Evolutionary conservation across 2,113 vertebrate genomes (phyloP), one percentile per base, ranked within the genome.

Genomic region (Urocynchramus pylzowi): DNA sequence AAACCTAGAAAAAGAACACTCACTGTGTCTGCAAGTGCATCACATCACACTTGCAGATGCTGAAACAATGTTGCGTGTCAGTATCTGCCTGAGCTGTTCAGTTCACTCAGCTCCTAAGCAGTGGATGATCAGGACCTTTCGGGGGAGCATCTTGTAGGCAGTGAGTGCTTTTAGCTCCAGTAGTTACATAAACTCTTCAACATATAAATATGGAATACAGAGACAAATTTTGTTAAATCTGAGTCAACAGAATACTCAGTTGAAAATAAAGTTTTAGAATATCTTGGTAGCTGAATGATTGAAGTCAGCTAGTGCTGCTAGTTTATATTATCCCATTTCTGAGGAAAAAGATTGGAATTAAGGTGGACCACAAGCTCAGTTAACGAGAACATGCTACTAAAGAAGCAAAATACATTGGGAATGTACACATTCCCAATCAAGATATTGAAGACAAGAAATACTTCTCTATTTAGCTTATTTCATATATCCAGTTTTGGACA

Each of bases 31-130:
- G 4, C 35, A 53, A 68, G 37, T 23, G 30, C 23, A 52, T 24
- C 33, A 15, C 54, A 30, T 10, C 71, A 9, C 22, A 4, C 6
- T 35, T 16, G 39, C 50, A 9, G 4, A 28, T 0, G 2, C 2
- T 2, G 31, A 13, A 63, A 39, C 10, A 59, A 21, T 0, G 1
- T 10, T 3, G 2, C 0, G 0, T 70, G 30, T 28, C 86, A 26
- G 16, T 12, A 45, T 8, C 44, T 71, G 70, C 42, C 75, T 28
- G 19, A 47, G 1, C 10, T 35, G 21, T 10, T 67, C 56, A 20
- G 26, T 11, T 63, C 57, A 53, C 30, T n/a, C n/a, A 19, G 42
- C 3, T 24, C 39, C 13, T 19, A 33, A n/a, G 53, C 18, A 83
- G 37, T 2, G 65, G 13, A 7, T 26, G 20, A 22, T 53, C 44